phyloP scores from a whole-genome alignment of 2,888 invertebrate genomes.

The Pherbina coryleti region DNA sequence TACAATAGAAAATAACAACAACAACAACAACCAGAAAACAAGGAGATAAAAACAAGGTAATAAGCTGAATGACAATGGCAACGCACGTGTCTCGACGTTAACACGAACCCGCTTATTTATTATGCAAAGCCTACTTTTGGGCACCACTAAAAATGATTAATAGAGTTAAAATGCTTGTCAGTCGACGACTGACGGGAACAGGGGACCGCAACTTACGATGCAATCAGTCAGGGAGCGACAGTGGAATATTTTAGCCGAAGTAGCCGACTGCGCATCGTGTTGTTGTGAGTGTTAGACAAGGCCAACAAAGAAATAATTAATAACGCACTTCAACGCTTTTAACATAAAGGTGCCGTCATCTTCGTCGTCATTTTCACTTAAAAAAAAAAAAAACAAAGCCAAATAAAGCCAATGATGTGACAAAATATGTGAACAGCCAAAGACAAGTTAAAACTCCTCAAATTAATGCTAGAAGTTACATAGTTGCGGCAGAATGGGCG shows the following conservation, averaged over 20 bases:
- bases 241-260: neutral
- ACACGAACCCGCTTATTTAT: slow-evolving; percentile 50
- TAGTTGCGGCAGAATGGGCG: neutral
- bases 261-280: neutral
- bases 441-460: neutral
- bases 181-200: slow-evolving; percentile 27
- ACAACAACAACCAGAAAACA: slow-evolving; percentile 14
- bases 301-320: slow-evolving; percentile 43
- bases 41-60: slow-evolving; percentile 14
- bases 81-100: slow-evolving; percentile 30
- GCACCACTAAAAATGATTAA: slow-evolving; percentile 64
- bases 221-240: slow-evolving; percentile 28
- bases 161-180: slow-evolving; percentile 51
- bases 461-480: neutral
- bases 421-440: slow-evolving; percentile 12
- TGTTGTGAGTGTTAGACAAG: neutral
- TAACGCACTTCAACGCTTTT: slow-evolving; percentile 25
- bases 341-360: neutral
- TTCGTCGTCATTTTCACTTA: neutral
- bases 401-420: slow-evolving; percentile 24
- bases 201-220: neutral
- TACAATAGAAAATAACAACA: neutral
- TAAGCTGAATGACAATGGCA: slow-evolving; percentile 9
- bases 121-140: slow-evolving; percentile 61
- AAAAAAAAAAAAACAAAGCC: neutral